A percentile compares a stretch with the other conserved stretches of the same genome.
These are phyloP conservation scores for Leiothrix lutea DNA, from an alignment of 2,113 vertebrate species.

Conservation along the genomic window DNA sequence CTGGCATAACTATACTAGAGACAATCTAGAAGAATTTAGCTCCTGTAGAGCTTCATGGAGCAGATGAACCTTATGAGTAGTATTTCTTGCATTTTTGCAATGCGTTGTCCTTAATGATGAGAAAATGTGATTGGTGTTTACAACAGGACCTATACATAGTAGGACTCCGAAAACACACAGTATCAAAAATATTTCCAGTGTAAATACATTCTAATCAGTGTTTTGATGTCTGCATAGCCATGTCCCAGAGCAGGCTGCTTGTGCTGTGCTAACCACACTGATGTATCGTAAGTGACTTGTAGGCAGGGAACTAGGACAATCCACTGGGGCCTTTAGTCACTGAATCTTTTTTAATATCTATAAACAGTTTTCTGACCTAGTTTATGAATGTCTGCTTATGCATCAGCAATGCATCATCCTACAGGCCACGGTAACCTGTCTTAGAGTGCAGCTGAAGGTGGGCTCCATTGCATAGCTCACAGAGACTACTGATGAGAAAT, in stretches of 20 bases:
- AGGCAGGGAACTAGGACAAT: neutral
- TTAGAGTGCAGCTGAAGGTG: neutral
- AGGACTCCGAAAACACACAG: neutral
- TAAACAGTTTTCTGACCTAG: neutral
- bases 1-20: neutral
- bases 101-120: neutral
- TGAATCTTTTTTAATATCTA: constrained; percentile 3
- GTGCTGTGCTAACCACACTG: neutral
- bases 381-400: neutral
- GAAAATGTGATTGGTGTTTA: neutral
- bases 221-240: neutral
- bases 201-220: neutral
- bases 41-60: neutral
- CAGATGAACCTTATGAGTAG: neutral
- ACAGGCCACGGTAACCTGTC: neutral
- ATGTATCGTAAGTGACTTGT: neutral
- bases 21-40: neutral
- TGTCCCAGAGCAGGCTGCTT: neutral
- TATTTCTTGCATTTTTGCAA: neutral
- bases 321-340: neutral
- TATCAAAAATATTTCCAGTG: neutral
- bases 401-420: neutral
- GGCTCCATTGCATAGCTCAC: neutral
- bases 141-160: neutral
- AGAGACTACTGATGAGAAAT: neutral